A percentile compares a stretch with the other conserved stretches of the same genome.
Conservation (phyloP, 2,113 vertebrate species). For the Catharus fuscescens region DNA sequence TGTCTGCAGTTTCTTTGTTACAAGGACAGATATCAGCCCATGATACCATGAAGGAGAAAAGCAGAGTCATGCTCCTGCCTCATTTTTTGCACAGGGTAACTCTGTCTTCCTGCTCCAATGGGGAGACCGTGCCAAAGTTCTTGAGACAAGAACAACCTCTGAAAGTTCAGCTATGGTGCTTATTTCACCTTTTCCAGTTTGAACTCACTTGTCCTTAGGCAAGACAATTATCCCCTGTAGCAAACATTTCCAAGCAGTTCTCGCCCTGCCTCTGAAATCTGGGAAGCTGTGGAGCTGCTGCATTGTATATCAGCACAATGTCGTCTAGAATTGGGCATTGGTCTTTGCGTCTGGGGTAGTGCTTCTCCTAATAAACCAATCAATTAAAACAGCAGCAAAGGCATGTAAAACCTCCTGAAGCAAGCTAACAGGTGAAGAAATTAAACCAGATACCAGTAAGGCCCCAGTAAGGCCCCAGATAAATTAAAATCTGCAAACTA, state of each 20-base stretch:
- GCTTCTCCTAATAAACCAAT: not conserved
- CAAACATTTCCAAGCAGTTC: not conserved
- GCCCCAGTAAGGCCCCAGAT: not conserved
- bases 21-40: not conserved
- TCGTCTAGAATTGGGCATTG: too few species aligned
- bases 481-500: not conserved
- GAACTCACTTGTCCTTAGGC: not conserved
- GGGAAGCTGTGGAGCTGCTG: not conserved
- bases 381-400: not conserved
- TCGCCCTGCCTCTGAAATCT: not conserved
- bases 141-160: fast-evolving
- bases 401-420: not conserved
- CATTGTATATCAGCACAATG: not conserved
- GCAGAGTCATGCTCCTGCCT: not conserved
- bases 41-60: not conserved
- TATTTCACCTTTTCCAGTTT: not conserved
- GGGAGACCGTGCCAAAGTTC: not conserved
- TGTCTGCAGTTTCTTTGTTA: not conserved
- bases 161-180: not conserved
- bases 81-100: not conserved
- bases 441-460: not conserved
- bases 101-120: not conserved
- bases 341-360: not conserved
- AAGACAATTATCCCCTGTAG: not conserved
- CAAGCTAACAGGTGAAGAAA: not conserved